A percentile compares a stretch with the other conserved stretches of the same genome.
Evolutionary conservation across 2,797 vertebrate genomes (phyloP).

Genomic region (Cercopithecus petaurista): DNA sequence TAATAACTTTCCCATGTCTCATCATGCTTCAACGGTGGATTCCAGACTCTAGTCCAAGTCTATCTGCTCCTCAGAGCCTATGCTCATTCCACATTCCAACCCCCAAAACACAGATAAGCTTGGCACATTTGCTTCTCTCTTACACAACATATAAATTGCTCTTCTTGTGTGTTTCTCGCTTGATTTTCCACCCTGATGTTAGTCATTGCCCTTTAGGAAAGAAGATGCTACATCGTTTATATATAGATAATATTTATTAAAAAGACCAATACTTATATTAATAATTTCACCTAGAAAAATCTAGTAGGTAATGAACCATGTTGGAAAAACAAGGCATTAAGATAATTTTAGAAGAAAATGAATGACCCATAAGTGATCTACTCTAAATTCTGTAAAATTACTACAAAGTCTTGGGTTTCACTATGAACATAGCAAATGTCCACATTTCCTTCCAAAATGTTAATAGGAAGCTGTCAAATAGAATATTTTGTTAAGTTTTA

Average conservation of each 20-base stretch:
- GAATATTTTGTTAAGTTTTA: slow-evolving; percentile 40
- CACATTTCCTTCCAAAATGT: not conserved
- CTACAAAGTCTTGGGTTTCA: not conserved
- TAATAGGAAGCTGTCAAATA: not conserved
- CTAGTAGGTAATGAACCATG: not conserved
- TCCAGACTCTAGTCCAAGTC: not conserved
- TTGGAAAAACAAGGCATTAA: not conserved
- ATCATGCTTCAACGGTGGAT: not conserved
- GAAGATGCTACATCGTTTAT: not conserved
- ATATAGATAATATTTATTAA: not conserved
- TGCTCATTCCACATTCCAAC: not conserved
- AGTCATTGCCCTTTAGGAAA: not conserved
- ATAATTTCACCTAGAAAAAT: slow-evolving; percentile 29
- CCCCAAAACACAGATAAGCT: not conserved
- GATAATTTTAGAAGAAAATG: slow-evolving; percentile 13
- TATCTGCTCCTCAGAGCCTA: not conserved
- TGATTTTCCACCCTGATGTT: not conserved
- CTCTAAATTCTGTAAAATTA: not conserved
- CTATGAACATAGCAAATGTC: not conserved
- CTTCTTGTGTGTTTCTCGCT: not conserved
- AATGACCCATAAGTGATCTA: not conserved
- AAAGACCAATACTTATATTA: slow-evolving; percentile 8
- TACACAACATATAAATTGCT: not conserved
- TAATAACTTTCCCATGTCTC: not conserved
- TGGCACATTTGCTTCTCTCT: not conserved